phyloP scores from a whole-genome alignment of 2,797 vertebrate species.

The Pitangus sulphuratus region DNA sequence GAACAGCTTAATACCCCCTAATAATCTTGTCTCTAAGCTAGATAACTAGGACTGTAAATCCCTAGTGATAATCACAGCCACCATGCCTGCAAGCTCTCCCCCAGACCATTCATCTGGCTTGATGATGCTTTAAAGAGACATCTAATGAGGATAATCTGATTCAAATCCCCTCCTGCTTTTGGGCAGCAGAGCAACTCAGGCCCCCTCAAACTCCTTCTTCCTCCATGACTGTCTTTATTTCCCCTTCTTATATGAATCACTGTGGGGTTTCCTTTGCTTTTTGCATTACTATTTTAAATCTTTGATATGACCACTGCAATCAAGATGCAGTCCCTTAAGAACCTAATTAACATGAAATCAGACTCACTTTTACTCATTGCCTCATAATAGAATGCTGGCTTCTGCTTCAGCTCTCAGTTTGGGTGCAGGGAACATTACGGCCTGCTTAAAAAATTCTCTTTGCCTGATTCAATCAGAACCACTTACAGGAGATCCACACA shows the following conservation, averaged over 20 bases:
- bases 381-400: neutral
- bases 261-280: slow-evolving; percentile 59
- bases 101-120: slow-evolving; percentile 53
- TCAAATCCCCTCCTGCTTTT: slow-evolving; percentile 62
- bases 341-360: slow-evolving; percentile 50
- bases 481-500: neutral
- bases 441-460: slow-evolving; percentile 30
- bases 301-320: slow-evolving; percentile 52
- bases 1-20: slow-evolving; percentile 37
- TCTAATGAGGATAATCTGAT: slow-evolving; percentile 65
- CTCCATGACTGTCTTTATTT: slow-evolving; percentile 65
- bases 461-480: slow-evolving; percentile 61
- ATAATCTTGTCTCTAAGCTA: slow-evolving; percentile 59
- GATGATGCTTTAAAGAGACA: slow-evolving; percentile 61
- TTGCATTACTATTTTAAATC: slow-evolving; percentile 41
- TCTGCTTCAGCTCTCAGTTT: neutral
- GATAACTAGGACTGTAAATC: slow-evolving; percentile 62
- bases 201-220: slow-evolving; percentile 35
- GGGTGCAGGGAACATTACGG: neutral
- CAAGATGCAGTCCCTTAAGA: slow-evolving; percentile 34
- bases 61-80: slow-evolving; percentile 58
- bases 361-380: slow-evolving; percentile 30
- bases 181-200: slow-evolving; percentile 50
- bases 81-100: slow-evolving; percentile 58
- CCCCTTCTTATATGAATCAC: slow-evolving; percentile 57